Percentiles rank a stretch among this genome's conserved stretches.
Conservation (phyloP, 2,113 vertebrate genomes). For the Australoheros scitulus region DNA sequence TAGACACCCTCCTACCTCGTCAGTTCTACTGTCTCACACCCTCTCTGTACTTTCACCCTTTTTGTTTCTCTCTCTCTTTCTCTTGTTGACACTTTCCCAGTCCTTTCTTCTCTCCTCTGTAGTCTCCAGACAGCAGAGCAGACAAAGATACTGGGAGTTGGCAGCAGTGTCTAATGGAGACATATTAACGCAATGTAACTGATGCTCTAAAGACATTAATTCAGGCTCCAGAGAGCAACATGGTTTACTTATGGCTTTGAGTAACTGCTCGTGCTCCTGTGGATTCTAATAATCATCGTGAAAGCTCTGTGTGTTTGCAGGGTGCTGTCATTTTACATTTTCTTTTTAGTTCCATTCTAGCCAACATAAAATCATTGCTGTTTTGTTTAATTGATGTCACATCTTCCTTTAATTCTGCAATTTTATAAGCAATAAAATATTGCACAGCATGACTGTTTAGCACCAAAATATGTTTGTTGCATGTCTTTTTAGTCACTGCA, state of each 20-base stretch:
- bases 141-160: slow-evolving; percentile 40
- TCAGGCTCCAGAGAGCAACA: slow-evolving; percentile 25
- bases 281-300: slow-evolving; percentile 14
- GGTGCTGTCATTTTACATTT: background rate
- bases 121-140: slow-evolving; percentile 26
- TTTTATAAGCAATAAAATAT: background rate
- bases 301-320: background rate
- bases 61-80: background rate
- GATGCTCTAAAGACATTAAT: slow-evolving; percentile 46
- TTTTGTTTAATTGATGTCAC: background rate
- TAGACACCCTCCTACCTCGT: slow-evolving; percentile 40
- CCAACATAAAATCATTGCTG: background rate
- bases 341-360: background rate
- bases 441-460: background rate
- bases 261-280: slow-evolving; percentile 10
- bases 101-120: background rate
- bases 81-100: slow-evolving; percentile 19
- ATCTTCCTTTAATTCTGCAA: background rate
- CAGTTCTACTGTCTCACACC: background rate
- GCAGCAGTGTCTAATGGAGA: slow-evolving; percentile 52
- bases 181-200: slow-evolving; percentile 39
- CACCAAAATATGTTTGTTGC: background rate
- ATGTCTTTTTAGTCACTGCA: background rate
- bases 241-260: slow-evolving; percentile 30
- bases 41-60: background rate